These are phyloP conservation scores for Cacoxenus indagator DNA, from an alignment of 2,888 invertebrate genomes.

Conservation along the genomic window DNA sequence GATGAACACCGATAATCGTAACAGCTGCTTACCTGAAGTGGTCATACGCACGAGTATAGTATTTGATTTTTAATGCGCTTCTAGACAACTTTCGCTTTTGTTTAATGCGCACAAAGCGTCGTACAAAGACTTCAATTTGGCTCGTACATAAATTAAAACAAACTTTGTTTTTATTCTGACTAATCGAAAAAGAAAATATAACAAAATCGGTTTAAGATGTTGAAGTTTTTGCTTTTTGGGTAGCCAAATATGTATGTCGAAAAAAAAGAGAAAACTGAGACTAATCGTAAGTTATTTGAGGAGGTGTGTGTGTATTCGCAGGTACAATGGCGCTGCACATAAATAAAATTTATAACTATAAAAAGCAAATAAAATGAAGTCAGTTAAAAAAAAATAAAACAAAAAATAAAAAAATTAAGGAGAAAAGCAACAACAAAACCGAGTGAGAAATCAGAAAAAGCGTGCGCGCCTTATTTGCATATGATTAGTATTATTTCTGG, in stretches of 20 bases:
- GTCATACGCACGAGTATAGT: too few species aligned
- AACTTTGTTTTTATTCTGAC: constrained; percentile 13
- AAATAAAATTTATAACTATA: constrained; percentile 58
- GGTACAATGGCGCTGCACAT: constrained; percentile 26
- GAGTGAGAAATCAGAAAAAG: constrained; percentile 11
- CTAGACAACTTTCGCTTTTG: constrained; percentile 50
- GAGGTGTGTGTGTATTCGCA: not conserved
- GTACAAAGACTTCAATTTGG: constrained; percentile 26
- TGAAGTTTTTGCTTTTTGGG: constrained; percentile 59
- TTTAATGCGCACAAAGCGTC: constrained; percentile 27
- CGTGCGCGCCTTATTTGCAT: constrained; percentile 48
- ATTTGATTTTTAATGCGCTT: too few species aligned
- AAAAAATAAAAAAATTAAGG: not conserved
- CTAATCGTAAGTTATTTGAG: constrained; percentile 47
- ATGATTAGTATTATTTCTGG: constrained; percentile 40
- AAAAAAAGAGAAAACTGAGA: constrained; percentile 60
- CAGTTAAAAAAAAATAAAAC: constrained; percentile 24
- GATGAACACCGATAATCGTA: not conserved
- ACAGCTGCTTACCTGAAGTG: not conserved
- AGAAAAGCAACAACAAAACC: not conserved
- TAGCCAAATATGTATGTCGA: constrained; percentile 19
- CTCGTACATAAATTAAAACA: constrained; percentile 22
- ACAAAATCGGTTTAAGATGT: constrained; percentile 42
- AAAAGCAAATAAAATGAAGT: constrained; percentile 36
- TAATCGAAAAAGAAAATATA: constrained; percentile 30